Base-by-base conservation (phyloP, 2,888 invertebrate genomes). In the Cryptosula pallasiana region DNA sequence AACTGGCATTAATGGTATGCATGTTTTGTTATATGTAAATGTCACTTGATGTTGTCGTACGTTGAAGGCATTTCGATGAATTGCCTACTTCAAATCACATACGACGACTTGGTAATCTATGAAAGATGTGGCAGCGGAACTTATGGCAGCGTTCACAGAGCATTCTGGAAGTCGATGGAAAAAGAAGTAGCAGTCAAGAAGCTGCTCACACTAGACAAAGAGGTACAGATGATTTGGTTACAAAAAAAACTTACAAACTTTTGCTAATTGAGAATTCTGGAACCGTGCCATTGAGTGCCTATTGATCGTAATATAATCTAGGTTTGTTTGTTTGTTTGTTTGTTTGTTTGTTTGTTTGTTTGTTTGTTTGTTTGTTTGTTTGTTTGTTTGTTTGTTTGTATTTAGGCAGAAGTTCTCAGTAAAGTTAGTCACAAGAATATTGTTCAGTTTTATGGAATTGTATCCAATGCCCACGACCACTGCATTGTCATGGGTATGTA, bases 391-490 rank as follows among this genome's bases (percentile, higher is more conserved):
- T 57, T 23, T 25, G n/a, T 57, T 9, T 35, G 16, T n/a, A 5
- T 69, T 5, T 69, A 86, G 86, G 85, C 85, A 1, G 80, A 85
- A 73, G 83, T 86, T 9, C 74, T 86, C 27, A 85, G 83, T 78
- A 76, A 80, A 25, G 74, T 86, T 5, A 84, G 84, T 75, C 86
- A 86, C 76, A 78, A 81, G 73, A 85, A 86, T 75, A 81, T 86
- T 29, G 83, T 86, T 35, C 81, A 83, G 76, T 86, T 86, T 77
- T 85, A 80, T 78, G 86, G 86, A 23, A 85, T 84, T 57, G 84
- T 85, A 1, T 81, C 79, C 36, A 78, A 80, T 36, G 81, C 82
- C 72, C 84, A 85, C 1, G 84, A 85, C 75, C 84, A 79, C 74
- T 85, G 85, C 77, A 80, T 86, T 35, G 81, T 86, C n/a, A 84